These are phyloP conservation scores for Enteromius afrohamiltoni DNA, from an alignment of 2,797 vertebrate genomes.

Conservation along the genomic window DNA sequence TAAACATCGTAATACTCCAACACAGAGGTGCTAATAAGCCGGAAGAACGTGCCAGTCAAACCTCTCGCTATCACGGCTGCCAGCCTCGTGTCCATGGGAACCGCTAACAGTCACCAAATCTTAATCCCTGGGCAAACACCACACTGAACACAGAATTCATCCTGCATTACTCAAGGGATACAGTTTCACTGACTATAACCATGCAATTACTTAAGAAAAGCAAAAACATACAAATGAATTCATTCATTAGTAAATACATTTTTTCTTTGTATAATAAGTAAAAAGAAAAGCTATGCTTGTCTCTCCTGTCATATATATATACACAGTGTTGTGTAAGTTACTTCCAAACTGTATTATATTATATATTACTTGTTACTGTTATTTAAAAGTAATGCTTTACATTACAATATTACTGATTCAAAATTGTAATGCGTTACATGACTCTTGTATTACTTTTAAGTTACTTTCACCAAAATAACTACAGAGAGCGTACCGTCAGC, in stretches of 20 bases:
- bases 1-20: constrained; percentile 50
- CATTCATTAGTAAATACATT: not conserved
- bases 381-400: too few species aligned
- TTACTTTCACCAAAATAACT: too few species aligned
- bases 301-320: too few species aligned
- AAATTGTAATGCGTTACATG: too few species aligned
- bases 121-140: not conserved
- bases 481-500: too few species aligned
- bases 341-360: too few species aligned
- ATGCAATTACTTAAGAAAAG: not conserved
- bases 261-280: too few species aligned
- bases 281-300: too few species aligned
- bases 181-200: not conserved
- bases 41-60: constrained; percentile 59
- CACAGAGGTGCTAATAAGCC: constrained; percentile 57
- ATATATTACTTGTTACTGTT: too few species aligned
- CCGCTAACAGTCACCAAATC: not conserved
- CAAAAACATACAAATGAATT: not conserved
- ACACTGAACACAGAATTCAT: not conserved
- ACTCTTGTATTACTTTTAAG: too few species aligned
- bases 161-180: constrained; percentile 1
- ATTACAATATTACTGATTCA: too few species aligned
- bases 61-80: constrained; percentile 1
- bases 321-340: too few species aligned
- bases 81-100: not conserved